These are phyloP conservation scores for Anoplolepis gracilipes DNA, from an alignment of 1,140 invertebrate genomes.

Conservation along the genomic window DNA sequence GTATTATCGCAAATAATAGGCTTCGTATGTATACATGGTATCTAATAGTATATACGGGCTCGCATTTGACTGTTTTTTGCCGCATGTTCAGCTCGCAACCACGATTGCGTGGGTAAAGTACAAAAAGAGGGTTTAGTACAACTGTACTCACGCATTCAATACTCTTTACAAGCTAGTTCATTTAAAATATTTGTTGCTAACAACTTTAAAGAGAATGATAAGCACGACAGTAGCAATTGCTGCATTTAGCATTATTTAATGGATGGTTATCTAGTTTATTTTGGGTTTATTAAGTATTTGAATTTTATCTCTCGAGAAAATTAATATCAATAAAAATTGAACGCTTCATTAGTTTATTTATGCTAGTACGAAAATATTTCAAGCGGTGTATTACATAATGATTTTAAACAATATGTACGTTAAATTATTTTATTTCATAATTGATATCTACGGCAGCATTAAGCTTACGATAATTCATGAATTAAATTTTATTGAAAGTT, in stretches of 20 bases:
- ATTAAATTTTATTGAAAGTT: neutral
- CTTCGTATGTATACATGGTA: constrained; percentile 40
- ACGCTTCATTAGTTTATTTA: neutral
- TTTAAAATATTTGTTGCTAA: neutral
- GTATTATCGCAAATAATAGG: constrained; percentile 55
- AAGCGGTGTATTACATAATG: neutral
- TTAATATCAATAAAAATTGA: neutral
- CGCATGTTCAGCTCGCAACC: constrained; percentile 31
- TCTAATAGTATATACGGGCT: constrained; percentile 48
- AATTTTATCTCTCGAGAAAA: neutral
- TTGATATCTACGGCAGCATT: too few relatives aligned
- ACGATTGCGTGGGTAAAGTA: constrained; percentile 54
- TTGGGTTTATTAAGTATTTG: neutral
- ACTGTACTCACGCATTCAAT: constrained; percentile 6
- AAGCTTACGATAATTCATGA: neutral
- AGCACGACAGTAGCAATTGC: neutral
- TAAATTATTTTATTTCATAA: neutral
- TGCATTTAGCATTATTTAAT: neutral
- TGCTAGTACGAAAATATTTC: neutral
- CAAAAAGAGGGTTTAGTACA: constrained; percentile 32
- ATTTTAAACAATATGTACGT: neutral
- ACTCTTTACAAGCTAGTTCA: neutral
- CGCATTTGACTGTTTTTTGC: constrained; percentile 28
- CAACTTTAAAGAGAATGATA: neutral
- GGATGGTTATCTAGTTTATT: neutral